A percentile compares a stretch with the other conserved stretches of the same genome.
Evolutionary conservation across 2,113 vertebrate species (phyloP).

Genomic region (Butastur rufipennis): DNA sequence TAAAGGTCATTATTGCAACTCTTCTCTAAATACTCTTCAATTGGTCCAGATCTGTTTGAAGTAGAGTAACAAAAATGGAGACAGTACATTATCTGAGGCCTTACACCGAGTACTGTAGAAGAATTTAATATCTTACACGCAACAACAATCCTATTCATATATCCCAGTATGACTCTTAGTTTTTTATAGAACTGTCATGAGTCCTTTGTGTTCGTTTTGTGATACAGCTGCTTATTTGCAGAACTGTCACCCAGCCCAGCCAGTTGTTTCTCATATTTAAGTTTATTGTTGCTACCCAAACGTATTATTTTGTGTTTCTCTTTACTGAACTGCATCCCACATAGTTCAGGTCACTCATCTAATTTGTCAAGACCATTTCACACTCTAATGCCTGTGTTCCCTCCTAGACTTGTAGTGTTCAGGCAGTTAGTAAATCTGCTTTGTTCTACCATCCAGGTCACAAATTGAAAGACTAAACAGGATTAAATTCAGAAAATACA

Average conservation of each 20-base stretch:
- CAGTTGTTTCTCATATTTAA: not conserved
- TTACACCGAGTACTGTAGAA: not conserved
- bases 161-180: not conserved
- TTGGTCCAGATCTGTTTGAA: not conserved
- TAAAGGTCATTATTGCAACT: not conserved
- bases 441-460: not conserved
- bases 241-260: not conserved
- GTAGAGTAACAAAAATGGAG: not conserved
- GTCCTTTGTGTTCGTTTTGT: not conserved
- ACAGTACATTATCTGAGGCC: not conserved
- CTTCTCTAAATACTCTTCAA: not conserved
- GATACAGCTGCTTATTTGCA: not conserved
- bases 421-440: not conserved
- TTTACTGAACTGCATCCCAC: not conserved
- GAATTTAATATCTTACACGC: rapidly evolving
- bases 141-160: not conserved
- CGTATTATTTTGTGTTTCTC: not conserved
- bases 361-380: not conserved
- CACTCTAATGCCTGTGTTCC: not conserved
- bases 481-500: not conserved
- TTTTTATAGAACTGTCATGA: not conserved
- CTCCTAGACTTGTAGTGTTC: not conserved
- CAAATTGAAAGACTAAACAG: not conserved
- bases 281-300: not conserved
- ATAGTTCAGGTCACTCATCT: not conserved